phyloP scores from a whole-genome alignment of 2,888 invertebrate species.

The Dasysyrphus tricinctus region DNA sequence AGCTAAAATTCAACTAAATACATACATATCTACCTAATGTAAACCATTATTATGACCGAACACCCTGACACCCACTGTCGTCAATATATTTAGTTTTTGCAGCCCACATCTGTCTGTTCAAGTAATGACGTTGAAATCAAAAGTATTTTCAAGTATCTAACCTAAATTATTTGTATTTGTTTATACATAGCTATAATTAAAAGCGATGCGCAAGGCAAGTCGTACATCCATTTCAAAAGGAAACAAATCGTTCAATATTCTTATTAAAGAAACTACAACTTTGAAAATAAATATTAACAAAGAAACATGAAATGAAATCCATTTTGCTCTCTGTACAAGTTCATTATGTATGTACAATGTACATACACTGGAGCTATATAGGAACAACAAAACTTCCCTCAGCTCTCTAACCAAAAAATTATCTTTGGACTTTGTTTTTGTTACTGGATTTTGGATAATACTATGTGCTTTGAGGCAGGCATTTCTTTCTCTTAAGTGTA shows the following conservation, averaged over 20 bases:
- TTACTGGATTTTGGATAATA: conserved; percentile 31
- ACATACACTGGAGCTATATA: too few species aligned
- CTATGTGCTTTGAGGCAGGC: conserved; percentile 19
- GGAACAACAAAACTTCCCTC: not conserved
- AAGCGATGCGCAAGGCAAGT: not conserved
- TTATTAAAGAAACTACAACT: conserved; percentile 4
- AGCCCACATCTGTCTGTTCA: not conserved
- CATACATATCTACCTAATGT: too few species aligned
- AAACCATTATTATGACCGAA: too few species aligned
- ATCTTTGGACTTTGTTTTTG: conserved; percentile 31
- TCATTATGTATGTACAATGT: too few species aligned
- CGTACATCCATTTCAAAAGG: not conserved
- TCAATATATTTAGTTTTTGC: not conserved
- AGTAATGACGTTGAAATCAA: not conserved
- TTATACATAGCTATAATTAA: not conserved
- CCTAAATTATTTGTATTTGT: not conserved
- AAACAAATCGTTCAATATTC: not conserved
- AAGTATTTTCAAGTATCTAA: not conserved
- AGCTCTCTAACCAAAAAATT: conserved; percentile 4
- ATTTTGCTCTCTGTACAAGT: not conserved
- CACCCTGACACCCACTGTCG: not conserved
- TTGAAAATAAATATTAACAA: not conserved
- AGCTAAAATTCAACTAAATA: too few species aligned
- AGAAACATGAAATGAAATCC: conserved; percentile 27
- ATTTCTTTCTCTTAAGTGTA: conserved; percentile 33